Conservation (phyloP, 2,888 invertebrate genomes). For the Acanthopleura granulata region DNA sequence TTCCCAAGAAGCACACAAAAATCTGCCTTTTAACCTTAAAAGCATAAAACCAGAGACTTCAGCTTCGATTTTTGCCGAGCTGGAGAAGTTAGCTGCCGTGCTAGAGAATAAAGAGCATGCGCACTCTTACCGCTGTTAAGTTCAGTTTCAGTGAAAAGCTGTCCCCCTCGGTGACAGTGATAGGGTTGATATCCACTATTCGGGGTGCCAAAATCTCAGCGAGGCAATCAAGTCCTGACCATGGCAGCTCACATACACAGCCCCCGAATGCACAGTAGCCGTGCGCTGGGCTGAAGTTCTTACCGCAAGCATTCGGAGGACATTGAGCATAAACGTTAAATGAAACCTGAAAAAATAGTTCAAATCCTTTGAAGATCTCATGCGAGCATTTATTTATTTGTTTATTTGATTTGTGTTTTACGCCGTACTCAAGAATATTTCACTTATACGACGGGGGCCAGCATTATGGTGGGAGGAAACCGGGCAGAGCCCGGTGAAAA, state of each 20-base stretch:
- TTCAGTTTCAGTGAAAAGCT: conserved; percentile 8
- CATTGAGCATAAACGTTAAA: conserved; percentile 36
- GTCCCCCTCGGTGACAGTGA: neutral
- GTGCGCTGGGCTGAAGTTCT: conserved; percentile 27
- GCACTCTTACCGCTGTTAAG: conserved; percentile 6
- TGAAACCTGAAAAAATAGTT: conserved; percentile 27
- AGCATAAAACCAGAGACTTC: too few species aligned
- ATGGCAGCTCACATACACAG: conserved; percentile 41
- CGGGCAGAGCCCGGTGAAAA: too few species aligned
- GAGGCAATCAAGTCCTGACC: conserved; percentile 41
- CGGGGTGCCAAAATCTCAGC: conserved; percentile 29
- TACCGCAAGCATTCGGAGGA: conserved; percentile 39
- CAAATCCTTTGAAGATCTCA: too few species aligned
- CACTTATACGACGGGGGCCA: too few species aligned
- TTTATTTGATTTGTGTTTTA: too few species aligned
- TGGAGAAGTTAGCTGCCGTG: too few species aligned
- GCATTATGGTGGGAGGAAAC: too few species aligned
- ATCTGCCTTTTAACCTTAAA: too few species aligned
- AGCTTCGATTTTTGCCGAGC: too few species aligned
- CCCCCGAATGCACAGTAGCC: conserved; percentile 42
- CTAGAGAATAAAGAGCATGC: neutral
- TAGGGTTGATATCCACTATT: conserved; percentile 8
- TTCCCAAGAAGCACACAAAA: too few species aligned
- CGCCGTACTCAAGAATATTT: too few species aligned
- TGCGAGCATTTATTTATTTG: too few species aligned